These are phyloP conservation scores for Neomicropteryx cornuta DNA, from an alignment of 1,140 invertebrate genomes.

Conservation along the genomic window DNA sequence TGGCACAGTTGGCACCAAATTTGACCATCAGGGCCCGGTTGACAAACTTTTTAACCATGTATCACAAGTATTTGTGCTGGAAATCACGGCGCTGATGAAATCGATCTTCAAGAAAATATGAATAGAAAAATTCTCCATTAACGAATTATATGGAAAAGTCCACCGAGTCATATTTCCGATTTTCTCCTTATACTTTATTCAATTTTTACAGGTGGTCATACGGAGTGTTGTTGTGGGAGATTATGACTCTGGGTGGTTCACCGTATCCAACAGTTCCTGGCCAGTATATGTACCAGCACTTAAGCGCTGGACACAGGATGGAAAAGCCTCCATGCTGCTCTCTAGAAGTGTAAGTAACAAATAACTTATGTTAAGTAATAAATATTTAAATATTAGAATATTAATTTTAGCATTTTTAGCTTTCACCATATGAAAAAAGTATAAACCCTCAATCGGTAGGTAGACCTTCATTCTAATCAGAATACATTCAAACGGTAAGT, in stretches of 20 bases:
- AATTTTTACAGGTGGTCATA: slow-evolving; percentile 69
- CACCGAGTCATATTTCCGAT: no score
- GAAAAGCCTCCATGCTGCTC: slow-evolving; percentile 87
- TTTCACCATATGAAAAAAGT: slow-evolving; percentile 1
- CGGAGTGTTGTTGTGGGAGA: slow-evolving; percentile 89
- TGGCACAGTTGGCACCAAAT: no score
- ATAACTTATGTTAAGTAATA: slow-evolving; percentile 1
- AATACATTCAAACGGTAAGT: no score
- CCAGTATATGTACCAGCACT: slow-evolving; percentile 53
- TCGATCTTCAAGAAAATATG: no score
- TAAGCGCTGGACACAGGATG: slow-evolving; percentile 86
- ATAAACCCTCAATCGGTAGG: slow-evolving; percentile 4
- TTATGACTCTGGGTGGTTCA: slow-evolving; percentile 86
- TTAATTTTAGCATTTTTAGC: not conserved
- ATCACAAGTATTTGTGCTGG: no score
- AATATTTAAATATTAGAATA: not conserved
- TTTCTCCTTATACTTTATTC: not conserved
- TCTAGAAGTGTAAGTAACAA: slow-evolving; percentile 66
- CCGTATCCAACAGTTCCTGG: slow-evolving; percentile 77
- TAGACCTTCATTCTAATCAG: no score
- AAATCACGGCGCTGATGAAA: no score
- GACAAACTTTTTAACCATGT: no score
- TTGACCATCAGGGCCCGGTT: no score
- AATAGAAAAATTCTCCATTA: no score
- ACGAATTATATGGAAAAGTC: no score